Base-by-base conservation (phyloP, 2,113 vertebrate genomes). In the Rhagologus leucostigma region DNA sequence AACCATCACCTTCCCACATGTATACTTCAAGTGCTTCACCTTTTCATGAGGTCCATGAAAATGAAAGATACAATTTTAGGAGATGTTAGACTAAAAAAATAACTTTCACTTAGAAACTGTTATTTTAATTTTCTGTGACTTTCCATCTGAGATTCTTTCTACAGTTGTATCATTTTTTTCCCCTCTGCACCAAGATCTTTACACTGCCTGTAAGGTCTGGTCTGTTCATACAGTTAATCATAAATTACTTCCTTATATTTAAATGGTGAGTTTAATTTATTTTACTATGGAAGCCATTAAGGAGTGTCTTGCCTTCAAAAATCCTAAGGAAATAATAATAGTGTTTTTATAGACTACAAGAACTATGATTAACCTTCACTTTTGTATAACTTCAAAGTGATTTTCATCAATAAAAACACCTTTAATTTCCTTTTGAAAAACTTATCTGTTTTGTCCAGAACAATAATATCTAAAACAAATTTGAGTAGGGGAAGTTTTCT, bases 401-500 rank as follows among this genome's bases (percentile, higher is more conserved):
- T 56, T 73, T 81, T 46, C 15, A 24, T 57, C 26, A 55, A 50
- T 57, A 74, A 77, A 87, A 69, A 13, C 5, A 55, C 0, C 3
- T 53, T 63, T 63, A 10, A 41, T 81, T 81, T 73, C 10, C 16
- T 49, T 64, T 74, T 15, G 5, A 46, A 74, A 80, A 84, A 10
- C 0, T 2, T 46, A 3, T 52, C 12, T 52, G 1, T 39, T 92
- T 73, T 77, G 19, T 37, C 16, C 10, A 77, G 26, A 76, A 47
- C 4, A 10, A 20, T 49, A 84, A 71, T 55, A 53, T 18, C 12
- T 41, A 35, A 67, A 63, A 9, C 0, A 1, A 67, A 57, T 27
- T 46, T 5, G 6, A 4, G 3, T 9, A 22, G 14, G 7, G 2
- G 23, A 71, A 62, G 2, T 30, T 47, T 1, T 53, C 0, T 39